A percentile compares a stretch with the other conserved stretches of the same genome.
phyloP scores from a whole-genome alignment of 2,888 invertebrate species.

The Chaetoderma sp. region DNA sequence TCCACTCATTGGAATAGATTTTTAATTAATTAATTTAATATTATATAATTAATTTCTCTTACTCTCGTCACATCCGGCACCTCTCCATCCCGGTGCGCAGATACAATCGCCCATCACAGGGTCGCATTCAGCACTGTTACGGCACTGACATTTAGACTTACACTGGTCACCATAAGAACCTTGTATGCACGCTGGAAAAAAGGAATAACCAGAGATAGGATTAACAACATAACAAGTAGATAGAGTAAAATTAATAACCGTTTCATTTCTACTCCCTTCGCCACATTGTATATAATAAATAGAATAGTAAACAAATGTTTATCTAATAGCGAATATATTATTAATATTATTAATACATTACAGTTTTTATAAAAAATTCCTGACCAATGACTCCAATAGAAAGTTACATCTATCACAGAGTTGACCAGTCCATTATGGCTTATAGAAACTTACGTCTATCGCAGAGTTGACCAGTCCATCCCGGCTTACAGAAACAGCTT shows the following conservation, averaged over 20 bases:
- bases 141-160: slow-evolving; percentile 46
- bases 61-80: slow-evolving; percentile 57
- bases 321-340: background rate
- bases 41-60: too few relatives aligned
- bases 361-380: background rate
- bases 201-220: background rate
- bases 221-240: background rate
- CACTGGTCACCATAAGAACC: slow-evolving; percentile 54
- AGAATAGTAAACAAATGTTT: too few relatives aligned
- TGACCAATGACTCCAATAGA: background rate
- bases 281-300: too few relatives aligned
- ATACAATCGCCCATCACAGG: slow-evolving; percentile 69
- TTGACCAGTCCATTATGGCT: background rate
- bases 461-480: slow-evolving; percentile 62
- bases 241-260: too few relatives aligned
- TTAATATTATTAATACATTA: background rate
- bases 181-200: slow-evolving; percentile 51
- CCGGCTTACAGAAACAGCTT: slow-evolving; percentile 57
- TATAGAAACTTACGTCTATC: slow-evolving; percentile 63
- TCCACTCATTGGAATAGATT: background rate
- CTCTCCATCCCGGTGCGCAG: slow-evolving; percentile 59
- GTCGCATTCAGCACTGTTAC: slow-evolving; percentile 56
- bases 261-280: too few relatives aligned
- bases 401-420: slow-evolving; percentile 6
- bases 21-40: background rate